phyloP scores from a whole-genome alignment of 2,113 vertebrate genomes.

The Tamias sibiricus region DNA sequence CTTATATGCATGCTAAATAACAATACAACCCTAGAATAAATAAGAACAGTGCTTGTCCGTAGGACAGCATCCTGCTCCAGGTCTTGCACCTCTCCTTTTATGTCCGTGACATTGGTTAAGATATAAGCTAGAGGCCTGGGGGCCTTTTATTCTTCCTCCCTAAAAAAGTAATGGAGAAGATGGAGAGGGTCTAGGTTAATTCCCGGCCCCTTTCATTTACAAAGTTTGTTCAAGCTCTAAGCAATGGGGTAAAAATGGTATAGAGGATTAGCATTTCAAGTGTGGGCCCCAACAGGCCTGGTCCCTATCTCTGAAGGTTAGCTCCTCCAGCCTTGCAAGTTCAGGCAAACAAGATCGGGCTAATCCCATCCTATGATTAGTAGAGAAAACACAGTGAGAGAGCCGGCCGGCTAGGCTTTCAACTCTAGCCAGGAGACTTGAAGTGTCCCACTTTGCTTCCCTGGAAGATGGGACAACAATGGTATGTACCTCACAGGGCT shows the following conservation, averaged over 20 bases:
- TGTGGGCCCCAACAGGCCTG: not conserved
- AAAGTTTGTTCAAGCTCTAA: not conserved
- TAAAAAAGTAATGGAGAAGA: constrained; percentile 2
- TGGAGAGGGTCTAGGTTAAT: not conserved
- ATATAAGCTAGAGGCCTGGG: not conserved
- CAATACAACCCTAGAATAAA: not conserved
- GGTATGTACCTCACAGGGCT: not conserved
- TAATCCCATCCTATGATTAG: not conserved
- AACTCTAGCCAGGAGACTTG: not conserved
- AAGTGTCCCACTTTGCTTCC: not conserved
- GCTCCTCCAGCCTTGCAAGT: not conserved
- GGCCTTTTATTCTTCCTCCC: not conserved
- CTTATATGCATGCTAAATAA: not conserved
- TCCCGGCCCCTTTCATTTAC: not conserved
- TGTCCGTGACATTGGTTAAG: not conserved
- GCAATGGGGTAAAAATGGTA: not conserved
- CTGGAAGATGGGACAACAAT: not conserved
- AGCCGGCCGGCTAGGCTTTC: not conserved
- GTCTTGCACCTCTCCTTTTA: not conserved
- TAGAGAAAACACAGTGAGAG: not conserved
- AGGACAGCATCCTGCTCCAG: not conserved
- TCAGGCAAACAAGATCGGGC: too few species aligned
- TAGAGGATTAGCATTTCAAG: not conserved
- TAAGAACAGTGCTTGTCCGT: not conserved
- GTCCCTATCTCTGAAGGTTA: too few species aligned